Base-by-base conservation (phyloP, 2,797 vertebrate species). In the Oryzias dopingdopingensis region DNA sequence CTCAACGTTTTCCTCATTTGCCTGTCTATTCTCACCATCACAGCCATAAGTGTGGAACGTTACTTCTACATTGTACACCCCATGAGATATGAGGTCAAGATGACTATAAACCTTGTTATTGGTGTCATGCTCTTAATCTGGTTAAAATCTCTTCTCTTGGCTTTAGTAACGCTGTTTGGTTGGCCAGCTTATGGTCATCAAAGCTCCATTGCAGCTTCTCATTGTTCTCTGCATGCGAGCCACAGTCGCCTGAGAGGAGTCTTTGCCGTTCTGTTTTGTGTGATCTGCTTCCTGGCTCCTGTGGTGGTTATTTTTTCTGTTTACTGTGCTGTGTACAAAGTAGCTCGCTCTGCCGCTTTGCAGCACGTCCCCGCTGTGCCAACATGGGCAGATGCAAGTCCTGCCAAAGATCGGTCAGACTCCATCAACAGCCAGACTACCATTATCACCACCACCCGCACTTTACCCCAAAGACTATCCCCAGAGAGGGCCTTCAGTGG, bases 21-120 rank as follows among this genome's bases (percentile, higher is more conserved):
- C 3, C 91, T 96, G 44, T 94, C 94, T 62, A 97, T 96, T 56
- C 92, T 98, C 51, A 96, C 95, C 14, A 86, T 98, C 74, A 94
- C 94, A 0, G 90, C 94, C 62, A 96, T 98, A 72, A 96, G 95
- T 0, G 90, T 98, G 6, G 96, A 97, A 74, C 90, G 96, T 14
- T 98, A 95, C 84, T 96, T 95, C 76, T 95, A 97, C 50, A 97
- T 98, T 0, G 92, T 95, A n/a, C 95, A 97, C 43, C 96, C 96
- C 0, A 92, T 98, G 93, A 91, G 92, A 59, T 97, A 96, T 1
- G 93, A 95, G 74, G 92, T 93, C 18, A 93, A 93, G 67, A 96
- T 96, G 87, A 94, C 93, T 16, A 93, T 94, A 14, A 88, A 91
- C 72, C 85, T 97, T 0, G 94, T 93, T 0, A 88, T 95, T 17